These are phyloP conservation scores for Pituophis catenifer DNA, from an alignment of 2,113 vertebrate species.

Conservation along the genomic window DNA sequence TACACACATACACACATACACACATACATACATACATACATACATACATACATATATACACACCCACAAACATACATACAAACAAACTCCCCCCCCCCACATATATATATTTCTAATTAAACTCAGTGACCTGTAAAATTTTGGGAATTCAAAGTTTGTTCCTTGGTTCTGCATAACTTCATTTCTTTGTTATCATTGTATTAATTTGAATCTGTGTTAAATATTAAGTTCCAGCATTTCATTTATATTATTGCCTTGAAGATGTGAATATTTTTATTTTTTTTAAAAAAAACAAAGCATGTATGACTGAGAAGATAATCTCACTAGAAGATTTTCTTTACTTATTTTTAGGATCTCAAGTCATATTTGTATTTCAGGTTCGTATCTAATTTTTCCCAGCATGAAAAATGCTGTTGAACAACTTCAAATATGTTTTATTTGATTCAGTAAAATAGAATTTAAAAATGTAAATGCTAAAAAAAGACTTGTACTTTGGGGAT, in stretches of 20 bases:
- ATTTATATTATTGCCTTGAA: not conserved
- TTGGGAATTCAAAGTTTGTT: not conserved
- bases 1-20: too few relatives aligned
- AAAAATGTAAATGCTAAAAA: not conserved
- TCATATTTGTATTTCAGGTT: not conserved
- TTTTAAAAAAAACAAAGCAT: not conserved
- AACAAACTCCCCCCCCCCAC: too few relatives aligned
- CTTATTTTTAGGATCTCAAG: not conserved
- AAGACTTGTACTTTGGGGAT: too few relatives aligned
- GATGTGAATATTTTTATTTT: too few relatives aligned
- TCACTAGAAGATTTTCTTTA: not conserved
- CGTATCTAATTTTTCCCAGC: not conserved
- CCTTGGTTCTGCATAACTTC: not conserved
- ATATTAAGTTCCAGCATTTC: not conserved
- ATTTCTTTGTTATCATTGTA: not conserved
- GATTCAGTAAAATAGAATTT: not conserved
- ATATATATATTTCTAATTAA: not conserved
- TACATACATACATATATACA: too few relatives aligned
- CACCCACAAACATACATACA: too few relatives aligned
- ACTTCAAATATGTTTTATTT: not conserved
- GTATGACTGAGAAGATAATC: not conserved
- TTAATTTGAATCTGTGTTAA: not conserved
- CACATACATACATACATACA: too few relatives aligned
- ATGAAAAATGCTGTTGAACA: not conserved
- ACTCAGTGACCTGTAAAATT: not conserved